These are phyloP conservation scores for Drosophila colorata DNA, from an alignment of 2,888 invertebrate species.

Conservation along the genomic window DNA sequence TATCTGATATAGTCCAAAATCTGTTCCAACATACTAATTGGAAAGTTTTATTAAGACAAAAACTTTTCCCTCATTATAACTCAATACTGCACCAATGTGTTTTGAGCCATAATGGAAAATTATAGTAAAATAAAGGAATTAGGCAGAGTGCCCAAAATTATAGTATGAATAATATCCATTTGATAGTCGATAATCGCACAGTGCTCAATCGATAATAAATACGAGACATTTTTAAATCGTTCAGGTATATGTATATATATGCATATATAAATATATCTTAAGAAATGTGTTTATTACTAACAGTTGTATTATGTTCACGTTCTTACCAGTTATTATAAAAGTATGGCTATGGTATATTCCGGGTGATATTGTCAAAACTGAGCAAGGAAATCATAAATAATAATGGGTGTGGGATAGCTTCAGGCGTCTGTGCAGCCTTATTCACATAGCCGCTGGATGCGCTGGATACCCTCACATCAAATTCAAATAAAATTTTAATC, in stretches of 20 bases:
- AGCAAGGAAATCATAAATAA: neutral
- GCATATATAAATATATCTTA: neutral
- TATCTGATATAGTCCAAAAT: too few relatives aligned
- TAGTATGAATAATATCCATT: too few relatives aligned
- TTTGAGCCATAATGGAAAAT: too few relatives aligned
- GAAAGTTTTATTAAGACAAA: too few relatives aligned
- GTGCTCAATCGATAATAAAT: too few relatives aligned
- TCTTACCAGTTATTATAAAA: slow-evolving; percentile 8
- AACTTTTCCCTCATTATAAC: too few relatives aligned
- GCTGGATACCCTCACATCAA: slow-evolving; percentile 31
- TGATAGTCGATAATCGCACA: too few relatives aligned
- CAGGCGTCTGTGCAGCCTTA: neutral
- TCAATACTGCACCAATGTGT: too few relatives aligned
- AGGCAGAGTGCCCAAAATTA: too few relatives aligned
- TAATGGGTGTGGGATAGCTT: neutral
- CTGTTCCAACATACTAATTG: too few relatives aligned
- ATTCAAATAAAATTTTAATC: slow-evolving; percentile 72
- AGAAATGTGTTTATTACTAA: slow-evolving; percentile 1
- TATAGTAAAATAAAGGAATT: too few relatives aligned
- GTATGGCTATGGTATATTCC: neutral
- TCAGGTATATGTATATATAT: neutral
- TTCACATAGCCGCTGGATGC: slow-evolving; percentile 3
- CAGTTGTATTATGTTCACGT: neutral
- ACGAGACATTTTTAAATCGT: too few relatives aligned
- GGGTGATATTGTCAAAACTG: neutral